Evolutionary conservation across 2,888 invertebrate genomes (phyloP), one percentile per base, ranked within the genome.

Genomic region (Apamea crenata): DNA sequence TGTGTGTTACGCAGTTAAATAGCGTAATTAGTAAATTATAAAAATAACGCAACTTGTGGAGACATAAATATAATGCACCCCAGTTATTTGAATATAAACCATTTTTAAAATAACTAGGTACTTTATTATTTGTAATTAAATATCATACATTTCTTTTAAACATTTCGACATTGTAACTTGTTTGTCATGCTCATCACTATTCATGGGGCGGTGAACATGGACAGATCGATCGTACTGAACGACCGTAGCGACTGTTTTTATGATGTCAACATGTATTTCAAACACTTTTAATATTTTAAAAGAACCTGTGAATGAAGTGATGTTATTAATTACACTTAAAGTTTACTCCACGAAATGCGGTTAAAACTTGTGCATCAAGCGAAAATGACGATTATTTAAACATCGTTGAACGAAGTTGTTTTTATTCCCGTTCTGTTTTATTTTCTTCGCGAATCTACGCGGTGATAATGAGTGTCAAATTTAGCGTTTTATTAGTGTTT

Each of bases 391-490:
- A 78, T 73, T 53, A 85, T 82, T 83, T 85, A 86, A 83, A 83
- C 69, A 74, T 81, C 85, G 81, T 59, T 77, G 78, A 83, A 83
- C 78, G 71, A 88, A 83, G 69, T 87, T 81, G 82, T 84, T 88
- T 81, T 84, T 83, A 88, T 86, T 90, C 83, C 82, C 67, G 82
- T 90, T 89, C 84, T 81, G 82, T 87, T 90, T 86, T 82, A 88
- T 90, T 89, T 80, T 77, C 81, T 86, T 83, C 83, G 89, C 87
- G 82, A 74, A 87, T 87, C 88, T 93, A 88, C 86, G 90, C 91
- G 93, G 96, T 96, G 95, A 96, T 96, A 95, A 96, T 96, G 95
- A 95, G 96, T 96, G 96, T 96, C 96, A 96, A 96, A 96, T 95
- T 92, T 95, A 95, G 94, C 93, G 93, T 94, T 93, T 88, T 92